Percentiles rank a stretch among this genome's conserved stretches.
Conservation (phyloP, 2,113 vertebrate species). For the Elgaria multicarinata region DNA sequence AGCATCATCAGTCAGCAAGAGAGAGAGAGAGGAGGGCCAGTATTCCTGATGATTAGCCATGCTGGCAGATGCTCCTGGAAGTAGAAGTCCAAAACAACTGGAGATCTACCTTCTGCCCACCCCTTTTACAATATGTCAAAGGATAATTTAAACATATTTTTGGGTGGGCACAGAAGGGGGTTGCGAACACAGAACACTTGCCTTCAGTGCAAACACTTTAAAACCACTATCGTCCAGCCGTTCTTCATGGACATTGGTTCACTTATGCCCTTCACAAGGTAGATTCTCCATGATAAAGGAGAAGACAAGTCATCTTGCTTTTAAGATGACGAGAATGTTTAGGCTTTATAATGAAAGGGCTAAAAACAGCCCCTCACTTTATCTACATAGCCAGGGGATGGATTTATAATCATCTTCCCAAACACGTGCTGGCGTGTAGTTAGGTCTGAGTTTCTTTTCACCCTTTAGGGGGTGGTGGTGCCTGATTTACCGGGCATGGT, state of each 20-base stretch:
- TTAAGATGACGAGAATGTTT: background rate
- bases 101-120: too few species aligned
- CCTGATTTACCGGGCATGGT: slow-evolving; percentile 2
- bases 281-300: background rate
- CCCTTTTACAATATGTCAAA: background rate
- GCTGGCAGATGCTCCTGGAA: background rate
- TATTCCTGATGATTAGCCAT: too few species aligned
- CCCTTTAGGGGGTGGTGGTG: background rate
- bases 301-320: background rate
- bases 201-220: background rate
- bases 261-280: background rate
- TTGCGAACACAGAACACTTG: background rate
- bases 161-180: background rate
- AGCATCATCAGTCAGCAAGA: background rate
- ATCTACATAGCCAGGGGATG: background rate
- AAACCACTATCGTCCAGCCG: background rate
- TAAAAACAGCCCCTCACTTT: background rate
- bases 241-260: background rate
- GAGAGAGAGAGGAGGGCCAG: background rate
- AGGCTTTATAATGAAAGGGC: background rate
- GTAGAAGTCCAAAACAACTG: background rate
- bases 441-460: background rate
- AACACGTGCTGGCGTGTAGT: background rate
- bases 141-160: background rate
- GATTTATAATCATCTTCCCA: background rate